phyloP scores from a whole-genome alignment of 1,140 invertebrate species.

The Heliconius congener region DNA sequence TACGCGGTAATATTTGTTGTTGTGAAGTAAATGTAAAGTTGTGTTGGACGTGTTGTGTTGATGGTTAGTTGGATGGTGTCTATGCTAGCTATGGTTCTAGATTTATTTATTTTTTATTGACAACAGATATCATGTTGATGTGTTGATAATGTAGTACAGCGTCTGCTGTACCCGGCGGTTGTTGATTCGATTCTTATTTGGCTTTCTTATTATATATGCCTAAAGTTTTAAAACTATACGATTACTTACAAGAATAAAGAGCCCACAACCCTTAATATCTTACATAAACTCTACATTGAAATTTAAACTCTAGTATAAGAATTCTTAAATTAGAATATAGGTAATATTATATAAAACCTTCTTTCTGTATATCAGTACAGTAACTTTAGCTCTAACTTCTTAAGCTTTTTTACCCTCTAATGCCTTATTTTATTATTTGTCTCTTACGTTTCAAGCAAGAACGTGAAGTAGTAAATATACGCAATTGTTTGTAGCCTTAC shows the following conservation, averaged over 20 bases:
- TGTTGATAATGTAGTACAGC: too few relatives aligned
- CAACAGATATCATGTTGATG: too few relatives aligned
- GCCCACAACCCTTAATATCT: background rate
- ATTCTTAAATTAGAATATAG: background rate
- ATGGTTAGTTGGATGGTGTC: background rate
- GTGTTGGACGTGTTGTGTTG: background rate
- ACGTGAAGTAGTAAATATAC: conserved; percentile 11
- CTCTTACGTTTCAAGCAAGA: background rate
- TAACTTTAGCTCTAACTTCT: background rate
- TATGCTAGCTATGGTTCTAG: background rate
- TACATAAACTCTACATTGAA: background rate
- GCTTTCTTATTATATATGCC: background rate
- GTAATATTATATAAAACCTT: background rate
- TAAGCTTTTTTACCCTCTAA: background rate
- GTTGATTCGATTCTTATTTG: too few relatives aligned
- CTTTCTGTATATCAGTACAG: background rate
- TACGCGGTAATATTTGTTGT: background rate
- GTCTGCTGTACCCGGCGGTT: too few relatives aligned
- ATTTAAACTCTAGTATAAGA: background rate
- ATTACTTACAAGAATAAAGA: background rate
- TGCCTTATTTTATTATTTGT: background rate
- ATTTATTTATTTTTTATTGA: too few relatives aligned
- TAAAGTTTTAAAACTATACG: background rate
- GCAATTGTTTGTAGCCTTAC: background rate
- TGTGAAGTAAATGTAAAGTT: background rate